Evolutionary conservation across 2,888 invertebrate genomes (phyloP), one percentile per base, ranked within the genome.

Genomic region (Chalcosyrphus nemorum): DNA sequence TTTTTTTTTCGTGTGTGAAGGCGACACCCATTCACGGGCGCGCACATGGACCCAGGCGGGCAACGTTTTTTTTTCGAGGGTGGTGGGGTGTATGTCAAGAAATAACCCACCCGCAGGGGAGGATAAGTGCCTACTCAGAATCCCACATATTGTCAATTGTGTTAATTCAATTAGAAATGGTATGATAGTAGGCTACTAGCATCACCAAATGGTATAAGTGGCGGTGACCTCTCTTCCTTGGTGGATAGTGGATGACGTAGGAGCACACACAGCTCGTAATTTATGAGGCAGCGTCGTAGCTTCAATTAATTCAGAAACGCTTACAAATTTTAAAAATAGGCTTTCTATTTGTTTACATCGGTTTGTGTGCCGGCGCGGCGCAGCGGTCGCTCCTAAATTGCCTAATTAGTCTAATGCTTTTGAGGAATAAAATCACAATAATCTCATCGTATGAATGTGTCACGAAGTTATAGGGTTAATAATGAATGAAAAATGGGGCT

Each of bases 341-440:
- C n/a, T n/a, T n/a, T n/a, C n/a, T n/a, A n/a, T 19, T 71, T 81
- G 80, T 80, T 80, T 74, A 80, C 80, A 80, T 61, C 35, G 38
- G 11, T 13, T 43, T 41, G 41, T 41, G 57, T 68, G n/a, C n/a
- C n/a, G n/a, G n/a, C n/a, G n/a, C n/a, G n/a, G n/a, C n/a, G n/a
- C n/a, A n/a, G n/a, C 61, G 80, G 80, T 56, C 17, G 68, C 24
- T 41, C 15, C 38, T 68, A 81, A 75, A 81, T 75, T 75, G 80
- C 45, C 41, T 29, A 54, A 80, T 80, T 80, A 74, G 15, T 17
- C 45, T 59, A 68, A 47, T 71, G n/a, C 24, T n/a, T 57, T 24
- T 9, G 11, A 54, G 57, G 21, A 50, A 47, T 50, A 43, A 43
- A 68, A 52, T 15, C 29, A 68, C n/a, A n/a, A n/a, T n/a, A 68